A percentile compares a stretch with the other conserved stretches of the same genome.
These are phyloP conservation scores for Pseudomyrmex gracilis DNA, from an alignment of 1,140 invertebrate species.

Conservation along the genomic window DNA sequence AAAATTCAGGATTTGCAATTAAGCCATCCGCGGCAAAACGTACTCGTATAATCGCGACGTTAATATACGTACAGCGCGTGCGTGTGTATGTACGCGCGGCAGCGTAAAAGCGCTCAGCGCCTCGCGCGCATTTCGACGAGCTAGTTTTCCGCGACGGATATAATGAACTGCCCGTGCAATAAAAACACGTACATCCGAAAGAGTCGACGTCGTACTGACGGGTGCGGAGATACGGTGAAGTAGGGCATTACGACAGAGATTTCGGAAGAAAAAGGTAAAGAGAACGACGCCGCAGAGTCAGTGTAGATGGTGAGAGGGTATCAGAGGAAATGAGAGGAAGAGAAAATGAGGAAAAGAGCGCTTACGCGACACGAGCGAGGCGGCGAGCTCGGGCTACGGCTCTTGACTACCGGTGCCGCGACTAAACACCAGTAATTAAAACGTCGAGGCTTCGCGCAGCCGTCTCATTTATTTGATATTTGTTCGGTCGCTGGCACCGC, in stretches of 20 bases:
- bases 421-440: constrained; percentile 76
- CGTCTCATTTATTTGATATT: constrained; percentile 73
- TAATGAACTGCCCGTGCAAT: constrained; percentile 43
- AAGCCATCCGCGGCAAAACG: constrained; percentile 36
- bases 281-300: background rate
- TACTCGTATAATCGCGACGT: constrained; percentile 14
- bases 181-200: constrained; percentile 50
- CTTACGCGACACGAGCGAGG: constrained; percentile 16
- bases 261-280: constrained; percentile 29
- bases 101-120: background rate
- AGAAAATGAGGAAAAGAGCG: background rate
- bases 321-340: background rate
- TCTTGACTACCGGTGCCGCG: constrained; percentile 48
- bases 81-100: background rate
- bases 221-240: constrained; percentile 17
- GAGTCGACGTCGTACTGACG: background rate
- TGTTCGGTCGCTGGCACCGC: constrained; percentile 54
- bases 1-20: constrained; percentile 41
- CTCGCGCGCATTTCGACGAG: constrained; percentile 21
- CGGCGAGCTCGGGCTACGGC: constrained; percentile 1
- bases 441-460: constrained; percentile 68
- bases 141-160: constrained; percentile 31
- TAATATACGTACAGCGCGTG: background rate
- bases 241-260: constrained; percentile 29
- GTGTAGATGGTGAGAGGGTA: background rate